Conservation (phyloP, 2,888 invertebrate genomes). For the Drosophila longiperda region DNA sequence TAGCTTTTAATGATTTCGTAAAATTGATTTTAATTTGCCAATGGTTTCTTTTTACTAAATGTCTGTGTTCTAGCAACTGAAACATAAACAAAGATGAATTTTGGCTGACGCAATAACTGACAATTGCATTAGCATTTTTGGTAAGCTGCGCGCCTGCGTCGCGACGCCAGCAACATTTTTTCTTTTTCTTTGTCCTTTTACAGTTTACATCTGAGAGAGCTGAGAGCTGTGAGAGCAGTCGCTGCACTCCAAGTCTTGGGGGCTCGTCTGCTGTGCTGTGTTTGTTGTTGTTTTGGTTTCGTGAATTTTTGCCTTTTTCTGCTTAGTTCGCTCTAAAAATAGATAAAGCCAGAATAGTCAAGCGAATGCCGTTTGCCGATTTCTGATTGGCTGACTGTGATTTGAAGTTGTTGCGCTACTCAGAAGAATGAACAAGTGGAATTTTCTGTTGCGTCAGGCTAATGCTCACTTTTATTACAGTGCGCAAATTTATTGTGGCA, state of each 20-base stretch:
- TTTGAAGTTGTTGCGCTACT: constrained; percentile 17
- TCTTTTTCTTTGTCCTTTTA: constrained; percentile 5
- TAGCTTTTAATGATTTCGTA: constrained; percentile 62
- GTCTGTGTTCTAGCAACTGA: constrained; percentile 6
- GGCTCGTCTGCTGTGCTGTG: constrained; percentile 65
- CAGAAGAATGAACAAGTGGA: constrained; percentile 19
- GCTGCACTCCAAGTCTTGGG: constrained; percentile 50
- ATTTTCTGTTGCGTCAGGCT: constrained; percentile 23
- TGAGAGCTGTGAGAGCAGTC: constrained; percentile 24
- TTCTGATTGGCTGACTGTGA: constrained; percentile 1
- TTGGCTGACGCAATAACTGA: constrained; percentile 69
- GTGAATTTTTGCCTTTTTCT: constrained; percentile 26
- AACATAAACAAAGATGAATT: constrained; percentile 18
- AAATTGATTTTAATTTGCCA: constrained; percentile 58
- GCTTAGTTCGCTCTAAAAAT: constrained; percentile 45
- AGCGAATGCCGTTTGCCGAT: constrained; percentile 12
- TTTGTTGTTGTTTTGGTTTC: constrained; percentile 18
- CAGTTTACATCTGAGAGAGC: constrained; percentile 29
- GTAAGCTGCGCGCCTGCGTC: constrained; percentile 53
- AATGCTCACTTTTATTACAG: neutral
- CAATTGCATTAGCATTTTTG: constrained; percentile 71
- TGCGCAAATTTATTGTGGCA: neutral
- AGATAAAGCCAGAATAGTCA: constrained; percentile 5
- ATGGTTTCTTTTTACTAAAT: constrained; percentile 17
- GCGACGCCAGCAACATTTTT: constrained; percentile 15